These are phyloP conservation scores for Parasteatoda lunata DNA, from an alignment of 2,888 invertebrate genomes.

Conservation along the genomic window DNA sequence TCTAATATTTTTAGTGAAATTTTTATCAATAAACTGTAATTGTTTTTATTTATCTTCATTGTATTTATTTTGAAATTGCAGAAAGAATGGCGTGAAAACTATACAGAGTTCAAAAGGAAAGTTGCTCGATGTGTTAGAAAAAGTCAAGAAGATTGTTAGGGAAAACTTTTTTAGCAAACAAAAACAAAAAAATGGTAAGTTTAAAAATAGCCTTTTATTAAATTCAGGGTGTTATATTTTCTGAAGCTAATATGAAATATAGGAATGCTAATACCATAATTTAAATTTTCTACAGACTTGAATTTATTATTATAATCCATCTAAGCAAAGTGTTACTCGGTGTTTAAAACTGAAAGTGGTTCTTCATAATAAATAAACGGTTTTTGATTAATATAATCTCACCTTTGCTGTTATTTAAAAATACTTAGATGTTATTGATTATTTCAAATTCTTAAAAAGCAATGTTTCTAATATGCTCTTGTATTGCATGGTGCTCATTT, in stretches of 20 bases:
- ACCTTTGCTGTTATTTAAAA: too few species aligned
- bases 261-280: neutral
- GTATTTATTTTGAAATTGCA: conserved; percentile 76
- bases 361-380: too few species aligned
- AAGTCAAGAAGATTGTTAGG: conserved; percentile 90
- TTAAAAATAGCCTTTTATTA: neutral
- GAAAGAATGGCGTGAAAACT: conserved; percentile 99
- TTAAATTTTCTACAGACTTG: neutral
- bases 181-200: conserved; percentile 25
- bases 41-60: neutral
- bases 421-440: too few species aligned
- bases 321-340: too few species aligned
- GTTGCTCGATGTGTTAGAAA: conserved; percentile 98
- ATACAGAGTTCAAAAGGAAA: conserved; percentile 97
- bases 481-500: too few species aligned
- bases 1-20: too few species aligned
- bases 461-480: too few species aligned
- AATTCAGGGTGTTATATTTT: neutral
- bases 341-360: too few species aligned
- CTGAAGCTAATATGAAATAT: neutral
- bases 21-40: neutral
- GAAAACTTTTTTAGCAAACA: conserved; percentile 57
- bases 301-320: neutral
- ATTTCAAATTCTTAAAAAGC: too few species aligned
- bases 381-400: too few species aligned